Evolutionary conservation across 2,113 vertebrate genomes (phyloP).

Genomic region (Urocolius indicus): DNA sequence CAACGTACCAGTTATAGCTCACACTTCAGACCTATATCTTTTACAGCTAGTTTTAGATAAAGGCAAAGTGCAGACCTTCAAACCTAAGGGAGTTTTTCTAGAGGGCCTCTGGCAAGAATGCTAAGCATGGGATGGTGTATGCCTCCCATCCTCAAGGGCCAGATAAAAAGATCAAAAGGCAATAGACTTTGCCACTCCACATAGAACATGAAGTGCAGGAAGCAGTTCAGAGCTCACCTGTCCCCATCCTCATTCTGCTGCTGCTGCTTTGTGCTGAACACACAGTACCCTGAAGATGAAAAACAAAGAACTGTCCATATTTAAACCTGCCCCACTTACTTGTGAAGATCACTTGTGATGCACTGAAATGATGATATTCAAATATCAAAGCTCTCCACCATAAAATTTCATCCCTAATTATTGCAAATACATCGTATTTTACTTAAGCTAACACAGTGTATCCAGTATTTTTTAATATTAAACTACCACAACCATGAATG

Average conservation of each 20-base stretch:
- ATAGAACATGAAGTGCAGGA: background rate
- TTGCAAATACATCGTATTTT: background rate
- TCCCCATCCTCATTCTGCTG: background rate
- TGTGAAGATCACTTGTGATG: background rate
- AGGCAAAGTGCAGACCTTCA: background rate
- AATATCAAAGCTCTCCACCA: background rate
- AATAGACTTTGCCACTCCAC: background rate
- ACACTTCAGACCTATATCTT: background rate
- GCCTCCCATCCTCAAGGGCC: background rate
- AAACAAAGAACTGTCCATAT: background rate
- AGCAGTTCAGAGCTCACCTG: background rate
- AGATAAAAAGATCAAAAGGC: background rate
- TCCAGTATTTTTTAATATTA: background rate
- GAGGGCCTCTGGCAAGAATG: background rate
- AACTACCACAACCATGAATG: background rate
- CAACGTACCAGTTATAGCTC: background rate
- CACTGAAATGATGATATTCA: background rate
- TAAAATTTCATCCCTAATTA: background rate
- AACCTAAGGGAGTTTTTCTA: background rate
- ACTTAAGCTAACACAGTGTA: background rate
- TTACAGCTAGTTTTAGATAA: conserved; percentile 10
- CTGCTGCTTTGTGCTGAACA: background rate
- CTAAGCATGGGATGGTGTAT: fast-evolving
- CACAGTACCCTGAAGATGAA: background rate
- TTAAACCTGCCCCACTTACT: background rate